Base-by-base conservation (phyloP, 2,797 vertebrate genomes). In the Xenops minutus region DNA sequence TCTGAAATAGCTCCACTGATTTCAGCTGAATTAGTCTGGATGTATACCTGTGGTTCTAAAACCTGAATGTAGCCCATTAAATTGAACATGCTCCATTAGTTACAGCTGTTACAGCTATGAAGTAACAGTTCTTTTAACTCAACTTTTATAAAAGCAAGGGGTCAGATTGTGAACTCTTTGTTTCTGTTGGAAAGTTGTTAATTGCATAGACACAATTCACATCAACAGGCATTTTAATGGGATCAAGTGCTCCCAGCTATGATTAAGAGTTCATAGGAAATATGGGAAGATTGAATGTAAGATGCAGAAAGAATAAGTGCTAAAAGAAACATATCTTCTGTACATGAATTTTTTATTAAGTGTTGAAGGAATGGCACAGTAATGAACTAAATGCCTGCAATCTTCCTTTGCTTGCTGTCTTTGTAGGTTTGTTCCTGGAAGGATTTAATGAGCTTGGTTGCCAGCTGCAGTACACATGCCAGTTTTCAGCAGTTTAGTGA, bases 281-380 rank as follows among this genome's bases (percentile, higher is more conserved):
- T 78, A 86, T 52, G 46, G 82, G 27, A 95, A 72, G 62, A 66
- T 21, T 64, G 58, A 86, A 81, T 34, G 30, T 54, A 75, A 78
- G 71, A 88, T 78, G 59, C 51, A 84, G 59, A 88, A 90, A 89
- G 89, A 95, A 68, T 19, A 89, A 75, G 44, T 67, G 61, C 63
- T 75, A 86, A 86, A 14, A 88, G 73, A 92, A 92, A 59, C 14
- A 82, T 84, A 90, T 67, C 48, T 84, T 91, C 69, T 79, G 36
- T 39, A 73, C 36, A 91, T 95, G 22, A 92, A 41, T 90, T 91
- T 92, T 95, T 91, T 67, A 87, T 83, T 76, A 89, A 74, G 29
- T 66, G 15, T 81, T 32, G 49, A 89, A 73, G 55, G 71, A 93
- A 93, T 71, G 73, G 51, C 55, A 71, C 56, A 81, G 76, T 76